Evolutionary conservation across 1,140 invertebrate genomes (phyloP), one percentile per base, ranked within the genome.

Genomic region (Atopsyche davidsoni): DNA sequence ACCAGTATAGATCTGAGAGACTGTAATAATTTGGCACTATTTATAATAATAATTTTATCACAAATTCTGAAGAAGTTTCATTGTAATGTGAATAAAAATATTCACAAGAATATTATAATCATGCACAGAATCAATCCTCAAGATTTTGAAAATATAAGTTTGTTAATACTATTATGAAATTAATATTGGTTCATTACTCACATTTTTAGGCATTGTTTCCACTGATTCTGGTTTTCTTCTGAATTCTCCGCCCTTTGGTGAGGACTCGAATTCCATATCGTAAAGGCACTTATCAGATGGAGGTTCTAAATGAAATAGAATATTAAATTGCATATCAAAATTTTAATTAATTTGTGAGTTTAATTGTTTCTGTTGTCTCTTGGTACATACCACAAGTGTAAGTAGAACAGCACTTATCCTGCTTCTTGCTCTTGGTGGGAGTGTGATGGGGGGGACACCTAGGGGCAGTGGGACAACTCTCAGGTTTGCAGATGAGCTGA

Each of bases 211-310:
- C 2, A 76, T 44, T 3, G 62, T 70, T 57, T 75, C 67, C 1
- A 65, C 57, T 10, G 53, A 57, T 4, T 70, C 56, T 9, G 51
- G 55, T 2, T 69, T 51, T 36, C 77, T 45, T 36, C 66, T 48
- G 49, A 69, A 64, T 68, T 79, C 75, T 40, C 81, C 72, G 35
- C 79, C 78, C 9, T 63, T 63, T 4, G 67, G 64, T 13, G 73
- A 71, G 1, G 72, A 68, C n/a, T 72, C 73, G 55, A 75, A 79
- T 25, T 76, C 62, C 25, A 77, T 62, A 9, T 68, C 75, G 25
- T 82, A 81, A 14, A 89, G 64, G 59, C 87, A 89, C 47, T 80
- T 75, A 59, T 87, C 75, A 39, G 79, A 75, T 0, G 85, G 85
- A 11, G 79, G 71, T 55, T 79, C 81, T 85, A 60, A 39, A 63